Percentiles rank a stretch among this genome's conserved stretches.
phyloP scores from a whole-genome alignment of 2,113 vertebrate species.

The Dissostichus mawsoni region DNA sequence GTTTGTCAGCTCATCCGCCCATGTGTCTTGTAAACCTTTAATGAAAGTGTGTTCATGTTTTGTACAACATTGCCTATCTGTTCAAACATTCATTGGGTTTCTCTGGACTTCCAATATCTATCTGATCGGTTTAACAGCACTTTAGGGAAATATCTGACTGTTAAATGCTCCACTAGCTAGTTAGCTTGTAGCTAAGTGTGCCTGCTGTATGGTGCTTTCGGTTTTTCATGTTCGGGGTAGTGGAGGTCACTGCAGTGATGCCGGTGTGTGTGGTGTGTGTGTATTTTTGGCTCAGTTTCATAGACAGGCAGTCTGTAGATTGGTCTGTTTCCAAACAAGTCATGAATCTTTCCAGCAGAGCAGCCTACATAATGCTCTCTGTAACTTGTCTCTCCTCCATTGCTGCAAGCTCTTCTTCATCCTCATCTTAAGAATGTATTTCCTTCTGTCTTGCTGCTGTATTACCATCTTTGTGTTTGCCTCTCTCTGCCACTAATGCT shows the following conservation, averaged over 20 bases:
- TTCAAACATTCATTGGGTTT: too few relatives aligned
- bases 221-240: slow-evolving; percentile 31
- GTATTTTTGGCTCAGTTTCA: slow-evolving; percentile 58
- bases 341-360: slow-evolving; percentile 41
- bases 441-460: neutral
- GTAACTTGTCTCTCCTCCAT: slow-evolving; percentile 38
- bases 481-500: slow-evolving; percentile 45
- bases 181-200: neutral
- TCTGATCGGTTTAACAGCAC: neutral
- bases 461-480: slow-evolving; percentile 7
- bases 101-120: neutral
- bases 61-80: too few relatives aligned
- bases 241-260: slow-evolving; percentile 40
- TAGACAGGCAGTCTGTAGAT: slow-evolving; percentile 42
- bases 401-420: slow-evolving; percentile 39
- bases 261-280: slow-evolving; percentile 7
- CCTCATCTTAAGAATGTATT: slow-evolving; percentile 24
- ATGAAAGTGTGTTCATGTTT: too few relatives aligned
- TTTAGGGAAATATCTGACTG: neutral
- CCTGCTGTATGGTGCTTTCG: slow-evolving; percentile 2
- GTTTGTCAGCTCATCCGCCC: too few relatives aligned
- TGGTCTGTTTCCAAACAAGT: slow-evolving; percentile 62
- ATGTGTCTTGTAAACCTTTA: too few relatives aligned
- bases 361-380: slow-evolving; percentile 51
- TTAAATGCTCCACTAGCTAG: neutral